Conservation (phyloP, 1,140 invertebrate genomes). For the Meloidogyne exigua region DNA sequence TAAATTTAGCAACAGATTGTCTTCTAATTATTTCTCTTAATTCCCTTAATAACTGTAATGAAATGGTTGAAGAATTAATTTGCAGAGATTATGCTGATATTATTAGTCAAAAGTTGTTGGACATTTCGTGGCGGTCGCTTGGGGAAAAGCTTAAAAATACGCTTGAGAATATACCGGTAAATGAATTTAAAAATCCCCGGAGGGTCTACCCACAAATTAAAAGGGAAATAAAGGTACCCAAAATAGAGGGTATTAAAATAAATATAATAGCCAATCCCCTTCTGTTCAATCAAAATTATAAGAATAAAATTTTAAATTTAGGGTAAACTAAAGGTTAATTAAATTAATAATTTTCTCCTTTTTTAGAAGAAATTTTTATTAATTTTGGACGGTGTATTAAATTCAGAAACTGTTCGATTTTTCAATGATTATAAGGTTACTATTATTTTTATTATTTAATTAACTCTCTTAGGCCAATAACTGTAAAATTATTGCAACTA, state of each 20-base stretch:
- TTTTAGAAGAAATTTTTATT: slow-evolving; percentile 18
- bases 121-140: background rate
- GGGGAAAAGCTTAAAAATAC: background rate
- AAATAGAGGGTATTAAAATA: too few relatives aligned
- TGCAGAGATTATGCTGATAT: background rate
- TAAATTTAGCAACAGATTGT: slow-evolving; percentile 9
- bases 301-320: too few relatives aligned
- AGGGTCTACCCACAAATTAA: too few relatives aligned
- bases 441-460: background rate
- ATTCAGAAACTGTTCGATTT: slow-evolving; percentile 10
- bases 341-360: background rate
- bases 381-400: slow-evolving; percentile 20
- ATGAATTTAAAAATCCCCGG: too few relatives aligned
- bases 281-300: too few relatives aligned
- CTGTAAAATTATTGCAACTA: slow-evolving; percentile 25
- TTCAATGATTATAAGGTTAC: slow-evolving; percentile 11
- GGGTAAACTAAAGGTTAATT: too few relatives aligned
- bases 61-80: background rate
- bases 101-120: background rate
- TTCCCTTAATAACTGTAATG: background rate
- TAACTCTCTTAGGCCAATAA: background rate
- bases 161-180: background rate
- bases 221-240: too few relatives aligned
- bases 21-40: background rate
- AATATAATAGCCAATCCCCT: too few relatives aligned